These are phyloP conservation scores for Eristalis pertinax DNA, from an alignment of 2,888 invertebrate species.

Conservation along the genomic window DNA sequence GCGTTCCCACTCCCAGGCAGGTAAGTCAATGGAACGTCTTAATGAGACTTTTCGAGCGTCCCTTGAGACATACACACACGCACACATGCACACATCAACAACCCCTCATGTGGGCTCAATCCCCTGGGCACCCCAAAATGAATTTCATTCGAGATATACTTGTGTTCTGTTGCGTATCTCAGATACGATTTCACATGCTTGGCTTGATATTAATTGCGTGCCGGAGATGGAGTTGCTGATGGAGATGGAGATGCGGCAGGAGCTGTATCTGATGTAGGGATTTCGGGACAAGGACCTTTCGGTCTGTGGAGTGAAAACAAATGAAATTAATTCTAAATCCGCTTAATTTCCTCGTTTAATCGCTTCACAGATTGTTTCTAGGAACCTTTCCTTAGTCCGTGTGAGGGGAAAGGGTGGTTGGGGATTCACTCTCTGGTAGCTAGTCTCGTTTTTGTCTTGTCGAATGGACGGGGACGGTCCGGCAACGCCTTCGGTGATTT, in stretches of 20 bases:
- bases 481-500: background rate
- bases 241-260: background rate
- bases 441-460: background rate
- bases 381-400: conserved; percentile 1
- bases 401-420: background rate
- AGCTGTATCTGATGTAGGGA: background rate
- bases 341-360: conserved; percentile 64
- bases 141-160: conserved; percentile 2
- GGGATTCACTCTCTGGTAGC: conserved; percentile 2
- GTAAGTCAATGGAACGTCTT: conserved; percentile 76
- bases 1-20: conserved; percentile 85
- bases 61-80: background rate
- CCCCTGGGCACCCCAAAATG: background rate
- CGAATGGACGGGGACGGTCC: background rate
- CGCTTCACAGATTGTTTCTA: conserved; percentile 44
- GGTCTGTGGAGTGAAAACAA: conserved; percentile 42
- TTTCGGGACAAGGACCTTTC: conserved; percentile 24
- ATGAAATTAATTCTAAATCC: conserved; percentile 63
- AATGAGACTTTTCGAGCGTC: background rate
- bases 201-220: conserved; percentile 25
- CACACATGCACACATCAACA: background rate
- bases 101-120: background rate
- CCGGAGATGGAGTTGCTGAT: background rate
- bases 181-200: conserved; percentile 27
- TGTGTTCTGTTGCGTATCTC: background rate